These are phyloP conservation scores for Meandrusa payeni DNA, from an alignment of 2,888 invertebrate species.

Conservation along the genomic window DNA sequence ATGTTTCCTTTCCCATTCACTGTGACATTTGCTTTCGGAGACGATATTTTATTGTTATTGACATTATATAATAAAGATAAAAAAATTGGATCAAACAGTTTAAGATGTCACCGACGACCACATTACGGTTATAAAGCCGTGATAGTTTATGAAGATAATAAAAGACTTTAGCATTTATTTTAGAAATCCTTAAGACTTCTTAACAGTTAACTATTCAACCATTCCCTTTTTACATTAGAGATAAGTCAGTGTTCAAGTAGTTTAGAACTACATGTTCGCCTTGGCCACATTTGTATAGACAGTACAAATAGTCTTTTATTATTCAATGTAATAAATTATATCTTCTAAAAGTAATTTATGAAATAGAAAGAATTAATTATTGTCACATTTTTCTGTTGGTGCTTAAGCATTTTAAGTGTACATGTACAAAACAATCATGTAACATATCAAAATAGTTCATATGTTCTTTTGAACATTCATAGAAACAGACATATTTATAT, in stretches of 20 bases:
- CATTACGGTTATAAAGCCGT: too few relatives aligned
- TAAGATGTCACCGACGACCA: too few relatives aligned
- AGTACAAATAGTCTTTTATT: neutral
- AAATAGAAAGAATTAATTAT: too few relatives aligned
- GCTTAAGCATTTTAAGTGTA: constrained; percentile 40
- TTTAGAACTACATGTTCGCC: neutral
- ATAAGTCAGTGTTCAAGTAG: constrained; percentile 2
- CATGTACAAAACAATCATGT: constrained; percentile 12
- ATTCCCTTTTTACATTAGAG: constrained; percentile 4
- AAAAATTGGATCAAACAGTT: too few relatives aligned
- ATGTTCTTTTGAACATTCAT: constrained; percentile 1
- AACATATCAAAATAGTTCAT: constrained; percentile 26
- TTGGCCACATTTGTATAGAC: constrained; percentile 1
- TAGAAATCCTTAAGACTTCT: neutral
- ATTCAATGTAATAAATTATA: constrained; percentile 13
- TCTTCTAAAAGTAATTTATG: too few relatives aligned
- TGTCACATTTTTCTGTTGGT: constrained; percentile 31
- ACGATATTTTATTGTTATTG: too few relatives aligned
- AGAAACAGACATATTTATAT: constrained; percentile 10
- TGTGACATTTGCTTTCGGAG: too few relatives aligned
- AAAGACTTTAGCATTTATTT: constrained; percentile 8
- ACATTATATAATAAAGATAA: too few relatives aligned
- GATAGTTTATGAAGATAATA: too few relatives aligned
- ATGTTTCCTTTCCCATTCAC: too few relatives aligned
- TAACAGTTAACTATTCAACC: neutral